Conservation (phyloP, 2,113 vertebrate genomes). For the Nycticebus coucang region DNA sequence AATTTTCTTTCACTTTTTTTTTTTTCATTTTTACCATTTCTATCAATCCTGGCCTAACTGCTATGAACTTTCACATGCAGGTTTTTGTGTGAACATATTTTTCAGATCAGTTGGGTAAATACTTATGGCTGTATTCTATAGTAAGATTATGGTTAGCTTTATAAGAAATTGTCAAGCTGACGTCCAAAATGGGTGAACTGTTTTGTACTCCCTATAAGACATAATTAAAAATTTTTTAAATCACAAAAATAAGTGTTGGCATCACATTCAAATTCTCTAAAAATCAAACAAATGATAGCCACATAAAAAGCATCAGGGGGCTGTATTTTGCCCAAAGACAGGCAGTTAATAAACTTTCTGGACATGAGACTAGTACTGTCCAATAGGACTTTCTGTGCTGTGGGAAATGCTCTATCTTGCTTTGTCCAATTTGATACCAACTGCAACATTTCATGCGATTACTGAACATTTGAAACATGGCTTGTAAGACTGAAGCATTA, state of each 20-base stretch:
- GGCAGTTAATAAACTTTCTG: not conserved
- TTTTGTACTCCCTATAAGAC: not conserved
- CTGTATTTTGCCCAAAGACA: not conserved
- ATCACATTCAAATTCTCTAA: slow-evolving; percentile 12
- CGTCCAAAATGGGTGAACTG: not conserved
- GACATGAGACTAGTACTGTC: not conserved
- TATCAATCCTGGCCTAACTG: too few species aligned
- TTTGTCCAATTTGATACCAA: not conserved
- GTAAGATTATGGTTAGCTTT: not conserved
- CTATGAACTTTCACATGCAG: not conserved
- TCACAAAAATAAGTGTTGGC: slow-evolving; percentile 3
- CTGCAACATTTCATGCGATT: not conserved
- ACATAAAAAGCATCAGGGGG: not conserved
- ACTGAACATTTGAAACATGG: not conserved
- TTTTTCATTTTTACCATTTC: too few species aligned
- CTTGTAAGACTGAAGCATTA: not conserved
- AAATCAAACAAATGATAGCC: not conserved
- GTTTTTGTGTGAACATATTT: not conserved
- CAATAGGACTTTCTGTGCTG: not conserved
- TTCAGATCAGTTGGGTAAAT: not conserved
- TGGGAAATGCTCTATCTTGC: not conserved
- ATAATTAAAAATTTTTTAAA: not conserved
- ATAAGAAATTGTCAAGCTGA: not conserved
- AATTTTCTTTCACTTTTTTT: too few species aligned
- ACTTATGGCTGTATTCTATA: not conserved